Evolutionary conservation across 2,113 vertebrate genomes (phyloP).

Genomic region (Crotalus horridus): DNA sequence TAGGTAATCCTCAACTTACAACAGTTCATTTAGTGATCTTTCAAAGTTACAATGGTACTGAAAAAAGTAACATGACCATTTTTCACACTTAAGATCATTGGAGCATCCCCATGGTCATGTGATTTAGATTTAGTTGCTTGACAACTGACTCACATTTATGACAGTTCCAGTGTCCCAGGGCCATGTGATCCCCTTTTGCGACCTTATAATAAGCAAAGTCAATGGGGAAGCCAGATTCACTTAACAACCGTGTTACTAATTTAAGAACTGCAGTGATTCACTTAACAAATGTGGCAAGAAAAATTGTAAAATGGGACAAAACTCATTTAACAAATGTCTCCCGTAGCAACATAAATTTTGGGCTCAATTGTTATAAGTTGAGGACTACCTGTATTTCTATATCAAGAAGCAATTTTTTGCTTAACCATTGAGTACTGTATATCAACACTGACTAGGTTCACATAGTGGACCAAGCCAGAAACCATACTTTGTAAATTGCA

Average conservation of each 20-base stretch:
- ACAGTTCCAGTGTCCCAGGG: background rate
- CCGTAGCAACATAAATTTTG: background rate
- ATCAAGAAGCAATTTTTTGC: background rate
- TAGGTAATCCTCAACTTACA: background rate
- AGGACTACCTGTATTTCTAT: background rate
- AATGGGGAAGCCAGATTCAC: background rate
- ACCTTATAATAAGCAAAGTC: background rate
- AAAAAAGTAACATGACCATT: background rate
- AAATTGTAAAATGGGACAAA: background rate
- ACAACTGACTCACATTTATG: background rate
- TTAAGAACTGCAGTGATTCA: background rate
- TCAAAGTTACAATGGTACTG: background rate
- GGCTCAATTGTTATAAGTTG: background rate
- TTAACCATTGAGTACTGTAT: background rate
- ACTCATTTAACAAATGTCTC: background rate
- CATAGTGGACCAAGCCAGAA: background rate
- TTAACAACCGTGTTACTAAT: background rate
- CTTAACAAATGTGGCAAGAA: background rate
- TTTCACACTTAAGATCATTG: background rate
- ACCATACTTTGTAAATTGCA: background rate
- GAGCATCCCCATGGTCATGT: background rate
- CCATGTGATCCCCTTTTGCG: background rate
- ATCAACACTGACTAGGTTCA: background rate
- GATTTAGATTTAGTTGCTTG: background rate
- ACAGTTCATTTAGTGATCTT: background rate